A percentile compares a stretch with the other conserved stretches of the same genome.
These are phyloP conservation scores for Variabilichromis moorii DNA, from an alignment of 2,113 vertebrate species.

Conservation along the genomic window DNA sequence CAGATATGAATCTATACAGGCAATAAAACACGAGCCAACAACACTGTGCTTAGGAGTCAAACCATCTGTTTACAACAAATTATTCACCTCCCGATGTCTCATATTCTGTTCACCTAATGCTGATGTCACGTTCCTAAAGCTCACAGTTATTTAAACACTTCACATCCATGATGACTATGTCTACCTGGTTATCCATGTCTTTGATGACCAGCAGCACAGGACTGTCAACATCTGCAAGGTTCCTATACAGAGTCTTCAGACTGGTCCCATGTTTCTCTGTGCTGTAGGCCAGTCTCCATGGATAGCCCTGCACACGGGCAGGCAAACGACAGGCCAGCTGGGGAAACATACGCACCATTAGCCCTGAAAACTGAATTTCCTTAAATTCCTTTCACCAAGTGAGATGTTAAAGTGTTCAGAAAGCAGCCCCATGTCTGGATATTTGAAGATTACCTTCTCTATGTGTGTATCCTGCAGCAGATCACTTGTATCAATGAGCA, in stretches of 20 bases:
- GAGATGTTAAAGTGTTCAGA: not conserved
- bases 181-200: constrained; percentile 92
- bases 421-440: not conserved
- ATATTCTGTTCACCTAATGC: not conserved
- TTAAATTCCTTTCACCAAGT: not conserved
- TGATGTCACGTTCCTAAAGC: not conserved
- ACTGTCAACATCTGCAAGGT: constrained; percentile 78
- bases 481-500: constrained; percentile 78
- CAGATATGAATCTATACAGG: not conserved
- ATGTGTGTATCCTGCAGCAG: constrained; percentile 88
- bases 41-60: not conserved
- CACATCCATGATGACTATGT: not conserved
- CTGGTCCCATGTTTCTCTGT: constrained; percentile 90
- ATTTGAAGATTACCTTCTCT: constrained; percentile 79
- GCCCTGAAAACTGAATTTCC: not conserved
- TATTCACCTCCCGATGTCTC: not conserved
- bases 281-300: constrained; percentile 87
- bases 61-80: not conserved
- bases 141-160: not conserved
- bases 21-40: not conserved
- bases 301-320: constrained; percentile 90
- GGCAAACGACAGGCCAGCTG: constrained; percentile 86
- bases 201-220: constrained; percentile 91
- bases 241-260: constrained; percentile 94
- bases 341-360: not conserved